Percentiles rank a stretch among this genome's conserved stretches.
Conservation (phyloP, 2,888 invertebrate species). For the Ennomos quercinarius region DNA sequence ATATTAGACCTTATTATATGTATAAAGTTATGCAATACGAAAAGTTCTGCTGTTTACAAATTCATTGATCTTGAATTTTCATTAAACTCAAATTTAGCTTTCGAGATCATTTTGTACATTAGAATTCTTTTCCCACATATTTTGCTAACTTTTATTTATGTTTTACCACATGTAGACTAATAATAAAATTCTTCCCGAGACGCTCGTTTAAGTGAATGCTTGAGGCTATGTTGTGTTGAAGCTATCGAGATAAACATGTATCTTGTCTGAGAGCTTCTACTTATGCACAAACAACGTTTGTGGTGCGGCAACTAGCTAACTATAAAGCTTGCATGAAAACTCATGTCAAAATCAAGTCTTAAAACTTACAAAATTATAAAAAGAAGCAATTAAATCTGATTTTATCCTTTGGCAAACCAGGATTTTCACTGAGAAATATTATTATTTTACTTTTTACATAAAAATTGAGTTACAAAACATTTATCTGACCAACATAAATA, state of each 20-base stretch:
- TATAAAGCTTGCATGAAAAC: not conserved
- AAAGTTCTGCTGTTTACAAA: constrained; percentile 3
- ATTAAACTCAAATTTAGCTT: not conserved
- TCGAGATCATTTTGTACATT: too few relatives aligned
- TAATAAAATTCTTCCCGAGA: not conserved
- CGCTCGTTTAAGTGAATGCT: constrained; percentile 18
- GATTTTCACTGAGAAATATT: too few relatives aligned
- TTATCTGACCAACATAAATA: too few relatives aligned
- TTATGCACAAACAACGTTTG: constrained; percentile 2
- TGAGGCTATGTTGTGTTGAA: constrained; percentile 28
- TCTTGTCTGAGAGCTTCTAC: constrained; percentile 15
- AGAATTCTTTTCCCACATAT: too few relatives aligned
- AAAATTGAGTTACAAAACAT: too few relatives aligned
- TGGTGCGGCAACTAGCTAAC: not conserved
- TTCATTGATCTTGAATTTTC: not conserved
- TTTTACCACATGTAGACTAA: too few relatives aligned
- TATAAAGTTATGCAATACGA: constrained; percentile 8
- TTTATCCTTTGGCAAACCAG: too few relatives aligned
- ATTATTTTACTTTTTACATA: too few relatives aligned
- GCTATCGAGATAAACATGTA: constrained; percentile 34
- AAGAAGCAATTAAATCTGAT: too few relatives aligned
- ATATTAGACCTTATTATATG: not conserved
- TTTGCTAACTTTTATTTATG: too few relatives aligned
- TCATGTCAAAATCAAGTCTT: too few relatives aligned
- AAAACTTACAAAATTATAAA: too few relatives aligned